These are phyloP conservation scores for Hyles vespertilio DNA, from an alignment of 1,140 invertebrate genomes.

Conservation along the genomic window DNA sequence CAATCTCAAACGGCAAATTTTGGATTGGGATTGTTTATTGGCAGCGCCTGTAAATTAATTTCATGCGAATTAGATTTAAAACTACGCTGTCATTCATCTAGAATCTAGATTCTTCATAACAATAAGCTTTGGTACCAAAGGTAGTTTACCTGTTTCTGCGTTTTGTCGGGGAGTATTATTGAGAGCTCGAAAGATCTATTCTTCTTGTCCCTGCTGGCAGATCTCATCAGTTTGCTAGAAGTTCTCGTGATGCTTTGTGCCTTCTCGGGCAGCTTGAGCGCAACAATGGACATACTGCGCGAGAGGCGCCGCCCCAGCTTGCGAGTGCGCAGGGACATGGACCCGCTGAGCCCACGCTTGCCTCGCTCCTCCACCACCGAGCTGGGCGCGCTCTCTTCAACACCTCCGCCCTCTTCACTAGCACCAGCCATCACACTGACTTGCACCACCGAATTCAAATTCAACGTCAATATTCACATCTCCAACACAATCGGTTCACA, in stretches of 20 bases:
- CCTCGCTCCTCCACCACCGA: constrained; percentile 33
- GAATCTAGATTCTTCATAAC: no score
- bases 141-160: constrained; percentile 72
- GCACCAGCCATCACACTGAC: constrained; percentile 64
- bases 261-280: constrained; percentile 73
- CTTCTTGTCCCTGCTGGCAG: constrained; percentile 57
- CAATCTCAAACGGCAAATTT: no score
- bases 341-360: constrained; percentile 59
- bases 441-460: constrained; percentile 30
- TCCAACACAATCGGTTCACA: constrained; percentile 45
- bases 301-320: constrained; percentile 74
- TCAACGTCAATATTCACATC: constrained; percentile 58
- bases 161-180: constrained; percentile 76
- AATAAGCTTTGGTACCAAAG: no score
- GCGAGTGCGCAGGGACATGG: constrained; percentile 68
- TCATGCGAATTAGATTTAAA: no score
- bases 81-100: no score
- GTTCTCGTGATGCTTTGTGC: constrained; percentile 63
- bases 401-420: constrained; percentile 47
- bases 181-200: constrained; percentile 71
- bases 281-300: constrained; percentile 75
- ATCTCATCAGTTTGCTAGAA: constrained; percentile 54
- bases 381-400: constrained; percentile 35
- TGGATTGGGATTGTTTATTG: no score
- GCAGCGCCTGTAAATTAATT: no score